phyloP scores from a whole-genome alignment of 2,797 vertebrate species.

The Muscicapa comitata region DNA sequence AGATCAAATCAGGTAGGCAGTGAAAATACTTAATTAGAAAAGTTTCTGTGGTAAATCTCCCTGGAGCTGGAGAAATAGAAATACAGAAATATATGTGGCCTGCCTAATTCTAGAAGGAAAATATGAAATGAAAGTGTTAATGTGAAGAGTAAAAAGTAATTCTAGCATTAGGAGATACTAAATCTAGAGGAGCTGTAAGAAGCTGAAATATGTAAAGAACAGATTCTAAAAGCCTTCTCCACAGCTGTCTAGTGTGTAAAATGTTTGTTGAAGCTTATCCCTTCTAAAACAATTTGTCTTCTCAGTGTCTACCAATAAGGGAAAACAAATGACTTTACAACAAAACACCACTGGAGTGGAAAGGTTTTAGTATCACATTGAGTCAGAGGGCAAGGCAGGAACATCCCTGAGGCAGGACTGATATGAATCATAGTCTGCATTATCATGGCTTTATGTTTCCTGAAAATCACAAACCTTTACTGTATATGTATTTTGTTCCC shows the following conservation, averaged over 20 bases:
- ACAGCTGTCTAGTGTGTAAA: not conserved
- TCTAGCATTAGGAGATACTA: not conserved
- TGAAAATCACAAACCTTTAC: not conserved
- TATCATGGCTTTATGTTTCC: not conserved
- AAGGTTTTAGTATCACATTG: not conserved
- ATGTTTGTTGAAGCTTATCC: not conserved
- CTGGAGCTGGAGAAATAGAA: not conserved
- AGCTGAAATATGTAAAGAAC: not conserved
- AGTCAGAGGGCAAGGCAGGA: not conserved
- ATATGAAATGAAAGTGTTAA: not conserved
- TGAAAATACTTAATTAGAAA: not conserved
- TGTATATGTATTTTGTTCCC: not conserved
- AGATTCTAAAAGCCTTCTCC: not conserved
- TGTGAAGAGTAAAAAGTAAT: not conserved
- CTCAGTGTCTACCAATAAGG: not conserved
- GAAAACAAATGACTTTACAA: not conserved
- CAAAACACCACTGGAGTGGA: not conserved
- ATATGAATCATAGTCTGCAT: not conserved
- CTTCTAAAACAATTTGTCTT: not conserved
- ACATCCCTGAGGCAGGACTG: not conserved
- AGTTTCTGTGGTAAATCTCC: not conserved
- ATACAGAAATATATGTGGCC: not conserved
- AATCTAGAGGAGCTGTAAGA: not conserved
- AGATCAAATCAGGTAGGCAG: conserved; percentile 55
- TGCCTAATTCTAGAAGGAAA: not conserved